A percentile compares a stretch with the other conserved stretches of the same genome.
These are phyloP conservation scores for Antedon mediterranea DNA, from an alignment of 53 echinoderm and acorn worm species.

Conservation along the genomic window DNA sequence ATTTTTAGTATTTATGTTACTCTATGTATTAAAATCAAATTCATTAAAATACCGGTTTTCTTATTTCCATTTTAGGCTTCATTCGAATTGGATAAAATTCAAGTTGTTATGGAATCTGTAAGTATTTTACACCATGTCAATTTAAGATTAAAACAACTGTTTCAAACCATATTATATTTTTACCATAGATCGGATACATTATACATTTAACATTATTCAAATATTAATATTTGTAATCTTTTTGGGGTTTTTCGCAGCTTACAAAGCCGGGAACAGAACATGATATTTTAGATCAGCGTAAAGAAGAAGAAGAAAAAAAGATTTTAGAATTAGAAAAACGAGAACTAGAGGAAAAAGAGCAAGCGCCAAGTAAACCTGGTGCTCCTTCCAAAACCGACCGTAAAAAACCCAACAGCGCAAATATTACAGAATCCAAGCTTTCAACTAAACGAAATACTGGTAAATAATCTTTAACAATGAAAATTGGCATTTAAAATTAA, in stretches of 20 bases:
- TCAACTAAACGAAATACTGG: not conserved
- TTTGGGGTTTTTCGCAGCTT: not conserved
- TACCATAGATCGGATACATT: too few relatives aligned
- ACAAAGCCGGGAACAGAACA: not conserved
- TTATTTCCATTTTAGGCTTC: slow-evolving; percentile 46
- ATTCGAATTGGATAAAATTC: slow-evolving; percentile 85
- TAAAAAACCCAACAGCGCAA: not conserved
- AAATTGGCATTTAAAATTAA: too few relatives aligned
- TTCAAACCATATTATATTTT: too few relatives aligned
- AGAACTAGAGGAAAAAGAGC: not conserved
- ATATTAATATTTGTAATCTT: too few relatives aligned
- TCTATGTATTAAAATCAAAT: too few relatives aligned
- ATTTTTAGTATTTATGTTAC: too few relatives aligned
- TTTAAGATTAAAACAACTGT: too few relatives aligned
- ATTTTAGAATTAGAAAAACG: not conserved
- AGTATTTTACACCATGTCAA: too few relatives aligned
- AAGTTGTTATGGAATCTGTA: slow-evolving; percentile 75
- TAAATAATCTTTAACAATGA: too few relatives aligned
- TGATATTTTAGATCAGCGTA: not conserved
- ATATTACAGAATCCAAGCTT: not conserved
- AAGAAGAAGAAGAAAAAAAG: not conserved
- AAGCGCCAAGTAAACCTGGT: not conserved
- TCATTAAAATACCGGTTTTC: too few relatives aligned
- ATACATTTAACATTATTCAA: too few relatives aligned
- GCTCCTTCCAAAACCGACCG: not conserved